Percentiles rank a stretch among this genome's conserved stretches.
Evolutionary conservation across 2,888 invertebrate genomes (phyloP).

Genomic region (Drosophila mulleri): DNA sequence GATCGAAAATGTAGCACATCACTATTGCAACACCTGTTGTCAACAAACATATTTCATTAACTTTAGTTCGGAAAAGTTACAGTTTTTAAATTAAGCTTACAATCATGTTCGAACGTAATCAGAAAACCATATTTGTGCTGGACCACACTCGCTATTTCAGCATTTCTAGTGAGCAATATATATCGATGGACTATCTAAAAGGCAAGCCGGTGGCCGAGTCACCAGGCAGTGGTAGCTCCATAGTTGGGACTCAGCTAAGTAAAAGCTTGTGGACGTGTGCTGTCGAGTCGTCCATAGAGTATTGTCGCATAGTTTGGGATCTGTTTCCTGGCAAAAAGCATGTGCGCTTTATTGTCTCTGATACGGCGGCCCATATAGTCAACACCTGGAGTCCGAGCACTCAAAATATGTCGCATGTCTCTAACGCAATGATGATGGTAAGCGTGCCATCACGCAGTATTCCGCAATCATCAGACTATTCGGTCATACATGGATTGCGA

Average conservation of each 20-base stretch:
- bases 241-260: conserved; percentile 88
- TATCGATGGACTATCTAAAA: conserved; percentile 84
- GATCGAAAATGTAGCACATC: conserved; percentile 12
- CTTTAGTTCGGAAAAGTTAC: background rate
- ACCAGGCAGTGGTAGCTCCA: conserved; percentile 11
- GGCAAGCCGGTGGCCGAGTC: conserved; percentile 86
- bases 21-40: conserved; percentile 47
- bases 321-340: conserved; percentile 96
- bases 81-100: background rate
- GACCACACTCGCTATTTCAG: conserved; percentile 97
- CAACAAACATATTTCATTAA: conserved; percentile 33
- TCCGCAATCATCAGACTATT: conserved; percentile 87
- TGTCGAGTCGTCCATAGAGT: conserved; percentile 97
- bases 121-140: conserved; percentile 98
- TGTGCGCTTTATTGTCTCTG: conserved; percentile 94
- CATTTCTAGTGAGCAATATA: conserved; percentile 86
- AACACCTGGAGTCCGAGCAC: conserved; percentile 94
- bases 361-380: conserved; percentile 92
- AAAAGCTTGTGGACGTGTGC: conserved; percentile 98
- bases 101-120: conserved; percentile 87
- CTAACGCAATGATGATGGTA: conserved; percentile 92
- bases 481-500: conserved; percentile 92
- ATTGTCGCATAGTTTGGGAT: conserved; percentile 98
- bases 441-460: conserved; percentile 90
- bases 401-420: conserved; percentile 94